A percentile compares a stretch with the other conserved stretches of the same genome.
Evolutionary conservation across 2,113 vertebrate genomes (phyloP).

Genomic region (Cyphomyrus discorhynchus): DNA sequence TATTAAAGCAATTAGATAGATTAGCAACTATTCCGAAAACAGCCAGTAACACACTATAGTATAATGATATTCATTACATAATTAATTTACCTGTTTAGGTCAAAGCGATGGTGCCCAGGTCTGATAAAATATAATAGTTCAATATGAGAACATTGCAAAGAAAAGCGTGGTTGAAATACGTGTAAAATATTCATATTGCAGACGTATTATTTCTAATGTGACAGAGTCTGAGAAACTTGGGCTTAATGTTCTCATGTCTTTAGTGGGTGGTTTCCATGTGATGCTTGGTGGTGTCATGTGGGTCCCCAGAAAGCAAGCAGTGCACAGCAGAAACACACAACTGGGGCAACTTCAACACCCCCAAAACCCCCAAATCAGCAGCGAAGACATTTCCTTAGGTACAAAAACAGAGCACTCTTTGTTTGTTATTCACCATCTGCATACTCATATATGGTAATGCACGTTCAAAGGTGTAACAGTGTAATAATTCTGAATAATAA

Average conservation of each 20-base stretch:
- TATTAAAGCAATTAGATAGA: background rate
- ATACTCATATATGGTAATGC: background rate
- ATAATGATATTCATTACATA: background rate
- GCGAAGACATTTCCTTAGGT: background rate
- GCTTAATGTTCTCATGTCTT: background rate
- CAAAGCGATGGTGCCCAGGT: background rate
- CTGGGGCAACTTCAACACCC: background rate
- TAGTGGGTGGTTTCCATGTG: background rate
- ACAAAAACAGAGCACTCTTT: background rate
- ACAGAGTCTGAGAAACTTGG: background rate
- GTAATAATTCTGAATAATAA: background rate
- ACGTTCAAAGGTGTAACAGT: background rate
- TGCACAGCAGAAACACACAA: background rate
- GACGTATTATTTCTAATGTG: background rate
- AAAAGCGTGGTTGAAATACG: background rate
- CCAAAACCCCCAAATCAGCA: background rate
- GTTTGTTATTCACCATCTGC: background rate
- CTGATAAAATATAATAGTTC: background rate
- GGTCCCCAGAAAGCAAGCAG: slow-evolving; percentile 12
- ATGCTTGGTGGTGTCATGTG: slow-evolving; percentile 30
- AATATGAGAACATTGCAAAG: background rate
- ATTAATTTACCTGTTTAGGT: background rate
- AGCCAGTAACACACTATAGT: background rate
- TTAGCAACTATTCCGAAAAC: background rate
- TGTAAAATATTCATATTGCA: background rate